Base-by-base conservation (phyloP, 2,797 vertebrate genomes). In the Coregonus ussuriensis region DNA sequence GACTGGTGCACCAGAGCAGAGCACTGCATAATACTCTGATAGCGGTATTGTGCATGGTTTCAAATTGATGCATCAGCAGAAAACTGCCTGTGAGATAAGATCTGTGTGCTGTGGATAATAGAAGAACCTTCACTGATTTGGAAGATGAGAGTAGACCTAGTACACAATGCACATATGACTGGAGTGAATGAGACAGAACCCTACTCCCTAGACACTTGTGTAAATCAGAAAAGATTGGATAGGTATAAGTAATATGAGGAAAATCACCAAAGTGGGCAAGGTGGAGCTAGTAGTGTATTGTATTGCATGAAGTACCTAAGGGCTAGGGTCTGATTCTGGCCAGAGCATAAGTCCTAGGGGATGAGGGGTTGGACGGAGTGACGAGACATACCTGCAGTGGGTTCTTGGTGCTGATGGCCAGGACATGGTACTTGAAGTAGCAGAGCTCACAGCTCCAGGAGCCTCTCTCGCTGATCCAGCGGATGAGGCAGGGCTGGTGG, bases 381-480 rank as follows among this genome's bases (percentile, higher is more conserved):
- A 31, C 3, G 5, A 37, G 25, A 74, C 59, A 80, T 89, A 96
- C 95, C 95, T 96, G 95, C 86, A 96, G 87, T 5, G 95, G 95
- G 83, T 96, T 96, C 91, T 96, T 96, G 85, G 95, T 96, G 90
- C 95, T 96, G 88, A 96, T 95, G 14, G 95, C 95, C 85, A 96
- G 90, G 84, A 96, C 95, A 84, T 95, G 95, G 90, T 96, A 96
- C 86, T 96, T 96, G 91, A 96, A 96, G 88, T 96, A 96, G 87
- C 95, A 96, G 69, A 96, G 94, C 84, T 96, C 95, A 73, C 95
- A 96, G 91, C 95, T 96, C 95, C 95, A 96, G 37, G 95, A 96
- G 53, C 95, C 95, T 73, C 95, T 88, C 86, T 96, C 95, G 1
- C 95, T 95, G 85, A 96, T 96, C 95, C 95, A 96, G 83, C 95